Percentiles rank a stretch among this genome's conserved stretches.
phyloP scores from a whole-genome alignment of 2,113 vertebrate species.

The Todiramphus chloris region DNA sequence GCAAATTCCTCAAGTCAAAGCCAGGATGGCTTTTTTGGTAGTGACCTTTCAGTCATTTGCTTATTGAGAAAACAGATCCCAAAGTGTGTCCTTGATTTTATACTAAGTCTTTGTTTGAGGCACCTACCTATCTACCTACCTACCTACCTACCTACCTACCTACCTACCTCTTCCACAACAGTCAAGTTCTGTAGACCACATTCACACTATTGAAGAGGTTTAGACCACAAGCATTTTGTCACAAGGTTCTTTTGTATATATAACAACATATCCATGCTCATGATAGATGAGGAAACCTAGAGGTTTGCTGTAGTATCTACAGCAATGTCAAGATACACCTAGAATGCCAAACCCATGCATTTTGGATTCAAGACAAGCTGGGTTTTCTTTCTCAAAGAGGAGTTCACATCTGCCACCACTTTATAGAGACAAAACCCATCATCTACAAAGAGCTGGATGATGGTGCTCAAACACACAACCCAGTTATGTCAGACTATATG shows the following conservation, averaged over 20 bases:
- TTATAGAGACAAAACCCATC: not conserved
- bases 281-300: not conserved
- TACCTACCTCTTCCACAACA: not conserved
- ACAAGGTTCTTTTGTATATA: not conserved
- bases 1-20: not conserved
- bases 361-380: not conserved
- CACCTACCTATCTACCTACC: too few species aligned
- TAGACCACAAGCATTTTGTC: not conserved
- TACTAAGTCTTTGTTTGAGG: not conserved
- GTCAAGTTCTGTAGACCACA: not conserved
- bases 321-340: not conserved
- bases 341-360: not conserved
- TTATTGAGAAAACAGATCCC: not conserved
- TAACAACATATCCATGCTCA: rapidly evolving
- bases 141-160: not conserved
- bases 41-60: not conserved
- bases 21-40: not conserved
- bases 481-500: not conserved
- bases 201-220: not conserved
- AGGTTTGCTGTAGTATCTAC: not conserved
- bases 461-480: not conserved
- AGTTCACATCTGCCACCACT: not conserved
- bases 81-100: not conserved
- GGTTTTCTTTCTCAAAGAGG: not conserved
- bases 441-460: not conserved